Evolutionary conservation across 2,888 invertebrate genomes (phyloP).

Genomic region (Parnassius apollo): DNA sequence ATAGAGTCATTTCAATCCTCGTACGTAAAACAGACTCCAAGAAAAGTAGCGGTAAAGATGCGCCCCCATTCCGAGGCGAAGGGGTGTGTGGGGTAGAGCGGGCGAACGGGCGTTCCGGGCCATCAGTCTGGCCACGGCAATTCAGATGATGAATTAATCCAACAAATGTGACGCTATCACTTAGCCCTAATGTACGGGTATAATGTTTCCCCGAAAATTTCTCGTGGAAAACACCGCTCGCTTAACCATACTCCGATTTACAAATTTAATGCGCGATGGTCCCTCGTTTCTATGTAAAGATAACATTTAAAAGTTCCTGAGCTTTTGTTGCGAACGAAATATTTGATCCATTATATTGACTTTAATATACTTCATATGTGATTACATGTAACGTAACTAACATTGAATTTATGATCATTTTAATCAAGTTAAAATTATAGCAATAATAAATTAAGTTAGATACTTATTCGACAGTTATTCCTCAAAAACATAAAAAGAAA

Average conservation of each 20-base stretch:
- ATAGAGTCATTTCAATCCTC: constrained; percentile 54
- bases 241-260: constrained; percentile 8
- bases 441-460: too few species aligned
- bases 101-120: constrained; percentile 63
- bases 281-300: constrained; percentile 17
- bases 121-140: constrained; percentile 82
- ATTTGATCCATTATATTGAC: too few species aligned
- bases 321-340: too few species aligned
- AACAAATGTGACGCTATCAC: constrained; percentile 81
- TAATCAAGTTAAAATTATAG: too few species aligned
- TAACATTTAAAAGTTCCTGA: neutral
- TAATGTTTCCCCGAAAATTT: constrained; percentile 77
- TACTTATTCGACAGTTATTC: too few species aligned
- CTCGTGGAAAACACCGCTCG: constrained; percentile 41
- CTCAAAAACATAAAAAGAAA: too few species aligned
- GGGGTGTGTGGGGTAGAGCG: constrained; percentile 35
- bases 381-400: too few species aligned
- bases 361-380: too few species aligned
- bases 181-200: constrained; percentile 81
- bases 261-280: constrained; percentile 7
- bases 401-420: too few species aligned
- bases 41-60: constrained; percentile 47
- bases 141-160: constrained; percentile 82
- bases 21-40: constrained; percentile 56
- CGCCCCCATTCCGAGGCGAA: constrained; percentile 37